phyloP scores from a whole-genome alignment of 1,140 invertebrate species.

The Acromyrmex echinatior region DNA sequence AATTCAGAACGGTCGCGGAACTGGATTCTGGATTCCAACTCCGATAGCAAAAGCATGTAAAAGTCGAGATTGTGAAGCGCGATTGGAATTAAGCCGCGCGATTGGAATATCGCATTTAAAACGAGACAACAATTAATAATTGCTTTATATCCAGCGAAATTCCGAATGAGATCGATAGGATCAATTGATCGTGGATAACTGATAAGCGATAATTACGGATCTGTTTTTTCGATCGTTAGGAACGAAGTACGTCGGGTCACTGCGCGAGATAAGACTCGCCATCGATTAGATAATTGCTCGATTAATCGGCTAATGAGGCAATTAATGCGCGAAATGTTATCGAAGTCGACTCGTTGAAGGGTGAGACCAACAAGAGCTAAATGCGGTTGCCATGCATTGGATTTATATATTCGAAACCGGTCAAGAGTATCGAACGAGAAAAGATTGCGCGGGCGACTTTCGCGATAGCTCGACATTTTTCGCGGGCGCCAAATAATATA shows the following conservation, averaged over 20 bases:
- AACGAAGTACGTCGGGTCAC: neutral
- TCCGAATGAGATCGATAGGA: neutral
- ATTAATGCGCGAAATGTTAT: slow-evolving; percentile 22
- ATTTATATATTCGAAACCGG: slow-evolving; percentile 83
- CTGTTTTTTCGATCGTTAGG: neutral
- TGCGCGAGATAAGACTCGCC: neutral
- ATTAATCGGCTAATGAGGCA: slow-evolving; percentile 19
- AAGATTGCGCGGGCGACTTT: slow-evolving; percentile 80
- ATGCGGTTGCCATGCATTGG: slow-evolving; percentile 35
- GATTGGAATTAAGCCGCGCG: neutral
- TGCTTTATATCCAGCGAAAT: slow-evolving; percentile 16
- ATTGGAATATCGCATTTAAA: slow-evolving; percentile 10
- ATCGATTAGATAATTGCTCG: slow-evolving; percentile 25
- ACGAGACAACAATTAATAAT: slow-evolving; percentile 37
- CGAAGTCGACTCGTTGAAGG: slow-evolving; percentile 54
- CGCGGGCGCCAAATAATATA: slow-evolving; percentile 82
- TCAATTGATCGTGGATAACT: slow-evolving; percentile 29
- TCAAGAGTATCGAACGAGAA: slow-evolving; percentile 77
- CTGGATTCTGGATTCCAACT: slow-evolving; percentile 25
- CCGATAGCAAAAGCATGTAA: slow-evolving; percentile 31
- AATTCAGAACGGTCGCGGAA: slow-evolving; percentile 61
- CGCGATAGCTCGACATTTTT: slow-evolving; percentile 78
- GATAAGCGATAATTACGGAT: slow-evolving; percentile 19
- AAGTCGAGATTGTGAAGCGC: slow-evolving; percentile 29
- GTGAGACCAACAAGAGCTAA: slow-evolving; percentile 72